Conservation (phyloP, 2,113 vertebrate genomes). For the Pavo muticus region DNA sequence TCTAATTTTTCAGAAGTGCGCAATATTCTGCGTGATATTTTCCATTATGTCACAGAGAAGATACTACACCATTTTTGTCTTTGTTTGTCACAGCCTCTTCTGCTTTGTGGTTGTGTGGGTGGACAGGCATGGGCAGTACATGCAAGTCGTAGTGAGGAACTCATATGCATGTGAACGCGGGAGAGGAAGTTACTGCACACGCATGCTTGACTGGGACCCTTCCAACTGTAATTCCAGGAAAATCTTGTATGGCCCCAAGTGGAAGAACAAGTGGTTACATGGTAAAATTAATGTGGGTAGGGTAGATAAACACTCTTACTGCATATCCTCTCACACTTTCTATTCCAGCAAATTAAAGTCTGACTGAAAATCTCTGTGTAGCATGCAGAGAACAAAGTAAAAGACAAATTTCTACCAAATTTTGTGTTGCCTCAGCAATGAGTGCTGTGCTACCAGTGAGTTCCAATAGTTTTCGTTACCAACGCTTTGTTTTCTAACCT, state of each 20-base stretch:
- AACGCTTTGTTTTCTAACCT: neutral
- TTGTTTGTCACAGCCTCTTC: slow-evolving; percentile 18
- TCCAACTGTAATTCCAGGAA: slow-evolving; percentile 67
- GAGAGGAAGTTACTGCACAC: neutral
- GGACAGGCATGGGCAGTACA: neutral
- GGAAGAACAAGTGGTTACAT: neutral
- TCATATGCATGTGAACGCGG: rapidly evolving
- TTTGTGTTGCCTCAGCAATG: neutral
- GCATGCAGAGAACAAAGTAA: neutral
- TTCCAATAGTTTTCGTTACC: neutral
- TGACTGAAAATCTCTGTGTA: neutral
- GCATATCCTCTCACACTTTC: rapidly evolving
- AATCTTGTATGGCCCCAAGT: rapidly evolving
- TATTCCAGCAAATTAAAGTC: neutral
- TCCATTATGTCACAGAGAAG: slow-evolving; percentile 6
- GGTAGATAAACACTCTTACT: neutral
- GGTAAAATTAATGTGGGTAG: rapidly evolving
- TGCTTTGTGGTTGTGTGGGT: slow-evolving; percentile 66
- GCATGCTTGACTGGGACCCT: slow-evolving; percentile 43
- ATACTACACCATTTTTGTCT: neutral
- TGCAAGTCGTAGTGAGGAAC: neutral
- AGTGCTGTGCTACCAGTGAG: neutral
- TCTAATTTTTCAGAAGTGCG: rapidly evolving
- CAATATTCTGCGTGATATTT: neutral
- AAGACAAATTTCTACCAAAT: neutral